These are phyloP conservation scores for Coelopa pilipes DNA, from an alignment of 2,888 invertebrate genomes.

Conservation along the genomic window DNA sequence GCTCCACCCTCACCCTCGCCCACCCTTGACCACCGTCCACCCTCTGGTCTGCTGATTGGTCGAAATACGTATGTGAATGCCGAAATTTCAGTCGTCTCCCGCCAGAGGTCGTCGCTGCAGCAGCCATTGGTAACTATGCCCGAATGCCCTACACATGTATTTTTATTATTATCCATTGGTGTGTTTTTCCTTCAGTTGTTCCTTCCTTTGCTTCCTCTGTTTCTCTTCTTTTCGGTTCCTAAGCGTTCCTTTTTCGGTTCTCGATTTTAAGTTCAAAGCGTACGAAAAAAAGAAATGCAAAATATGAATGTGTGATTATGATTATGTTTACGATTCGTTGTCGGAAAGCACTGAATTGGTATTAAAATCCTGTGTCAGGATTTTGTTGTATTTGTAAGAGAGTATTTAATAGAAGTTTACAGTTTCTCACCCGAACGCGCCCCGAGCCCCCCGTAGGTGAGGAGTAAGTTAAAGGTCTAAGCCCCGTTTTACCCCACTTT, in stretches of 20 bases:
- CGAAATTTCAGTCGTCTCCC: background rate
- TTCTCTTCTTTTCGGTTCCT: constrained; percentile 5
- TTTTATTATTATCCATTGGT: constrained; percentile 1
- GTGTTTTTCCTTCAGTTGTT: constrained; percentile 7
- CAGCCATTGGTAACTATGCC: constrained; percentile 35
- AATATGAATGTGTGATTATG: constrained; percentile 54
- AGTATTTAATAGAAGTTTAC: constrained; percentile 4
- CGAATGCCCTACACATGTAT: background rate
- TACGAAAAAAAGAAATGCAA: constrained; percentile 22
- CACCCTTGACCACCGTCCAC: too few relatives aligned
- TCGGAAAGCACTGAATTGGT: constrained; percentile 26
- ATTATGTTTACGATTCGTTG: too few relatives aligned
- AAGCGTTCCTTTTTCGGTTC: background rate
- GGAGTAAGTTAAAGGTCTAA: background rate
- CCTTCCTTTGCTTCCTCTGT: too few relatives aligned
- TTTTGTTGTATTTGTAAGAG: constrained; percentile 51
- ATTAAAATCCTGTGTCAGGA: constrained; percentile 41
- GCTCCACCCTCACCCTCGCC: too few relatives aligned
- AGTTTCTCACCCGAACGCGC: background rate
- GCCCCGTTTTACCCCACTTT: too few relatives aligned
- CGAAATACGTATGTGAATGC: too few relatives aligned
- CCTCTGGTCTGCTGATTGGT: too few relatives aligned
- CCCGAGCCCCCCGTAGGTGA: background rate
- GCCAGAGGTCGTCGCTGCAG: constrained; percentile 53
- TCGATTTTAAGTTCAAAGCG: too few relatives aligned